Conservation (phyloP, 2,113 vertebrate genomes). For the Oplegnathus fasciatus region DNA sequence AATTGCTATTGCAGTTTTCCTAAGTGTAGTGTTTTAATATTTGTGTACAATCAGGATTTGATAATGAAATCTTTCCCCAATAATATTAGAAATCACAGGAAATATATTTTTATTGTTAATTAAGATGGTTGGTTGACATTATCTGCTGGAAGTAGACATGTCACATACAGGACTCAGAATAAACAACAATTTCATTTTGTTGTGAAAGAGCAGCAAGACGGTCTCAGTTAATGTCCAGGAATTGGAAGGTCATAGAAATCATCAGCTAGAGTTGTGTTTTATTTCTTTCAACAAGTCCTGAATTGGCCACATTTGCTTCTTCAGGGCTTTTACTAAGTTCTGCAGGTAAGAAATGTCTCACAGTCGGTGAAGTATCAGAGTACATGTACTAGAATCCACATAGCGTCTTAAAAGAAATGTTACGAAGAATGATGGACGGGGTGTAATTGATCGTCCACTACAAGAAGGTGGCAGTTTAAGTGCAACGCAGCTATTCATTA, state of each 20-base stretch:
- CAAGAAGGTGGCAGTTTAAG: neutral
- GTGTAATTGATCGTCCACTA: neutral
- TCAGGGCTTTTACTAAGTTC: neutral
- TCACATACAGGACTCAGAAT: neutral
- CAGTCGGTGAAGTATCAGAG: neutral
- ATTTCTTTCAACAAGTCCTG: neutral
- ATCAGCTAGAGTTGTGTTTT: neutral
- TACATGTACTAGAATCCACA: neutral
- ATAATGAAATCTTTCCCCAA: neutral
- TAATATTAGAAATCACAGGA: neutral
- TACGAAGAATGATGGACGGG: neutral
- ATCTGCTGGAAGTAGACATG: neutral
- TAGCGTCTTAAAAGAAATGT: neutral
- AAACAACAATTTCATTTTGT: neutral
- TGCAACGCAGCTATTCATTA: neutral
- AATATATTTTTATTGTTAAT: constrained; percentile 3
- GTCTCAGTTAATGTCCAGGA: neutral
- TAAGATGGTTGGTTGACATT: neutral
- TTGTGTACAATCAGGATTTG: neutral
- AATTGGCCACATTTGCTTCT: neutral
- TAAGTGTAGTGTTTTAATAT: neutral
- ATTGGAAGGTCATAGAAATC: neutral
- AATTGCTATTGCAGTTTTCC: neutral
- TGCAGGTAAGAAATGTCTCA: neutral
- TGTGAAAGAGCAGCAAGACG: neutral